Conservation (phyloP, 2,113 vertebrate genomes). For the Syrrhaptes paradoxus region DNA sequence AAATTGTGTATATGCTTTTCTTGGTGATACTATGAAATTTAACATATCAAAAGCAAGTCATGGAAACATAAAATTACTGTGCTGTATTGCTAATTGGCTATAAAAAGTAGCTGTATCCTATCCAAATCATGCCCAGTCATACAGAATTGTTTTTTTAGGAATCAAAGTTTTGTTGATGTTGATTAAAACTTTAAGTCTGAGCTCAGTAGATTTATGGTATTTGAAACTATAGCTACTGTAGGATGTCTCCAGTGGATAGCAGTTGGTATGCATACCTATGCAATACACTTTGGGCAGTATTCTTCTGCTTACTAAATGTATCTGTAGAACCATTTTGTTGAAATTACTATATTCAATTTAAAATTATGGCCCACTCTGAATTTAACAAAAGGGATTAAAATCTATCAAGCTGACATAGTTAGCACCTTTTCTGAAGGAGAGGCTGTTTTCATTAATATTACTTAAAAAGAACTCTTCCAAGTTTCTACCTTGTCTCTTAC, state of each 20-base stretch:
- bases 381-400: background rate
- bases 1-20: conserved; percentile 65
- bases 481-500: background rate
- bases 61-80: conserved; percentile 55
- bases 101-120: conserved; percentile 35
- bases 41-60: conserved; percentile 66
- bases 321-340: background rate
- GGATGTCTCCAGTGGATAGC: background rate
- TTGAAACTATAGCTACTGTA: background rate
- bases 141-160: background rate
- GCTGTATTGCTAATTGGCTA: conserved; percentile 44
- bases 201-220: background rate
- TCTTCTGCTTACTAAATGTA: conserved; percentile 30
- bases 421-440: background rate
- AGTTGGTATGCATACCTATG: background rate
- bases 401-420: background rate
- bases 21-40: conserved; percentile 49
- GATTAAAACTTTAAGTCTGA: background rate
- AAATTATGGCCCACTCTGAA: background rate
- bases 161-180: background rate
- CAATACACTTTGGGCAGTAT: conserved; percentile 49
- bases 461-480: background rate
- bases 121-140: background rate
- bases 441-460: background rate
- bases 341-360: background rate